Evolutionary conservation across 35 echinoderm and acorn worm species (phyloP).

Genomic region (Hemicentrotus pulcherrimus): DNA sequence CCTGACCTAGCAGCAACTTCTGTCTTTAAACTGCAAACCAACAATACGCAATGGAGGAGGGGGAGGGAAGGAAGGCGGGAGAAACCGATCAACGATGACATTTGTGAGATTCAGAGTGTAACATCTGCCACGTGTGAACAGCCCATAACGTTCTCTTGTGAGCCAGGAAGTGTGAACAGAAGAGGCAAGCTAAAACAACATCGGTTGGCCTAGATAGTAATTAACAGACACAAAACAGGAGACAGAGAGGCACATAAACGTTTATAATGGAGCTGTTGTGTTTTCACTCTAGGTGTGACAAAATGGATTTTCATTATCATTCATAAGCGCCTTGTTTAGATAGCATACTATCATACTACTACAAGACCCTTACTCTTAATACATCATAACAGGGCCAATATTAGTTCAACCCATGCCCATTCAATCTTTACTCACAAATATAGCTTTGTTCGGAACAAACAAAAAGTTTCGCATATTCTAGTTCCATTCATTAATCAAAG

Average conservation of each 20-base stretch:
- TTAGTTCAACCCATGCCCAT: neutral
- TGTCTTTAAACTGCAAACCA: too few relatives aligned
- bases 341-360: neutral
- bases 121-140: neutral
- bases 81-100: neutral
- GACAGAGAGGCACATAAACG: neutral
- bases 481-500: slow-evolving; percentile 25
- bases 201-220: neutral
- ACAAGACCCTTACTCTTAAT: neutral
- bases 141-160: neutral
- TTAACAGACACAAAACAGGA: neutral
- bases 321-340: neutral
- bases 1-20: too few relatives aligned
- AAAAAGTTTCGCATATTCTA: neutral
- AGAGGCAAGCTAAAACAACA: neutral
- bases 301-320: neutral
- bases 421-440: neutral
- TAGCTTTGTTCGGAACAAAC: neutral
- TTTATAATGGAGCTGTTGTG: neutral
- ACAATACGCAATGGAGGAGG: too few relatives aligned
- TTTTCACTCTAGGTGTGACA: neutral
- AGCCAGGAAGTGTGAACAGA: neutral
- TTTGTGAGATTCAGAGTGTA: neutral
- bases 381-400: neutral
- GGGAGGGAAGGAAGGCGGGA: too few relatives aligned